A percentile compares a stretch with the other conserved stretches of the same genome.
Conservation (phyloP, 2,888 invertebrate genomes). For the Lycia hirtaria region DNA sequence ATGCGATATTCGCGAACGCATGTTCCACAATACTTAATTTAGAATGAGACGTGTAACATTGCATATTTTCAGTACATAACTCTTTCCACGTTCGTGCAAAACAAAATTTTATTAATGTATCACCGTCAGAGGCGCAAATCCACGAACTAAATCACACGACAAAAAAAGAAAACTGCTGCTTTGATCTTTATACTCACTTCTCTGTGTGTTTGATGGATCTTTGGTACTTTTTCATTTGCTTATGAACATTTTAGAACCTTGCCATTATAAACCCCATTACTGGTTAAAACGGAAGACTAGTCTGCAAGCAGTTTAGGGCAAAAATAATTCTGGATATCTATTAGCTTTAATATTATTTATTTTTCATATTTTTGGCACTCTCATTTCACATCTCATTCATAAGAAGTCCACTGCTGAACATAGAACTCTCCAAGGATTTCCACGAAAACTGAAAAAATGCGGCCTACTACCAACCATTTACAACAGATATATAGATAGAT, state of each 20-base stretch:
- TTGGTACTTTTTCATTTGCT: constrained; percentile 1
- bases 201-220: constrained; percentile 29
- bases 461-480: no score
- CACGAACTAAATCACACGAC: constrained; percentile 38
- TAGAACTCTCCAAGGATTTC: no score
- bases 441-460: no score
- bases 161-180: constrained; percentile 33
- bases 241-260: not conserved
- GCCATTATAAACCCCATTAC: not conserved
- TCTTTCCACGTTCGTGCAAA: constrained; percentile 41
- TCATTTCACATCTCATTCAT: no score
- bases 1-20: not conserved
- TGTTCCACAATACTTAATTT: constrained; percentile 19
- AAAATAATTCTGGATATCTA: no score
- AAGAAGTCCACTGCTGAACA: no score
- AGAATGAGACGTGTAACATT: constrained; percentile 28
- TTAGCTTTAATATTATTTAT: no score
- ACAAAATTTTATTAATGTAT: constrained; percentile 43
- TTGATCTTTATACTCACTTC: constrained; percentile 35
- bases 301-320: no score
- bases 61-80: constrained; percentile 36
- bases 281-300: not conserved
- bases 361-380: no score
- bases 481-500: no score
- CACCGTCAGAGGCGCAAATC: constrained; percentile 41